Conservation (phyloP, 2,797 vertebrate species). For the Oreochromis mossambicus region DNA sequence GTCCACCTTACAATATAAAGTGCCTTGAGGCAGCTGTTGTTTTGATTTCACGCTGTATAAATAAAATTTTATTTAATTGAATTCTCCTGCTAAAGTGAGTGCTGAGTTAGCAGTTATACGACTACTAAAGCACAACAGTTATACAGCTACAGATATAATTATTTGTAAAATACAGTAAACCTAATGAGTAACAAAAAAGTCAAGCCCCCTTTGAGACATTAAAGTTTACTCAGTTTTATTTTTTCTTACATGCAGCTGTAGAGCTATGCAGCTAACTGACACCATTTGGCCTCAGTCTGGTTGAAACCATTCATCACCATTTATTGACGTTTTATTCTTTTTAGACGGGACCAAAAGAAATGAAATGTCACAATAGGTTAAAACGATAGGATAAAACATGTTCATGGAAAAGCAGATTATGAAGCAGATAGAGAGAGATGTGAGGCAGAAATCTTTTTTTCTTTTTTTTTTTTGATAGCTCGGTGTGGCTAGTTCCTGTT, state of each 20-base stretch:
- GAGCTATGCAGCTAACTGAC: neutral
- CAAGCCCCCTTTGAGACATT: neutral
- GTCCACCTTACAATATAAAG: accelerated
- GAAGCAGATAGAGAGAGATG: neutral
- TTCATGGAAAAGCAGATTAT: neutral
- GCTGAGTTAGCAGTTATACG: neutral
- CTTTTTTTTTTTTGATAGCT: neutral
- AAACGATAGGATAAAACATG: neutral
- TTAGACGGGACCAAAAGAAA: neutral
- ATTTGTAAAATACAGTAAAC: neutral
- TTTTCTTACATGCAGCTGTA: neutral
- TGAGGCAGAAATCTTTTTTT: neutral
- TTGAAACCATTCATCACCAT: neutral
- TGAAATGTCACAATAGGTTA: neutral
- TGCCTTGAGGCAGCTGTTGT: neutral
- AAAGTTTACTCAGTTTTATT: neutral
- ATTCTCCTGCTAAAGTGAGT: neutral
- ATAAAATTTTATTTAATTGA: accelerated
- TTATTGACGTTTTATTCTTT: neutral
- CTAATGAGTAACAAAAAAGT: neutral
- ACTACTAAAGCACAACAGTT: neutral
- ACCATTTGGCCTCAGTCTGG: neutral
- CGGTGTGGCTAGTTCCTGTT: constrained; percentile 49
- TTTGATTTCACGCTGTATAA: neutral
- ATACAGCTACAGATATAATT: neutral